phyloP scores from a whole-genome alignment of 1,140 invertebrate species.

The Drosophila sucinea region DNA sequence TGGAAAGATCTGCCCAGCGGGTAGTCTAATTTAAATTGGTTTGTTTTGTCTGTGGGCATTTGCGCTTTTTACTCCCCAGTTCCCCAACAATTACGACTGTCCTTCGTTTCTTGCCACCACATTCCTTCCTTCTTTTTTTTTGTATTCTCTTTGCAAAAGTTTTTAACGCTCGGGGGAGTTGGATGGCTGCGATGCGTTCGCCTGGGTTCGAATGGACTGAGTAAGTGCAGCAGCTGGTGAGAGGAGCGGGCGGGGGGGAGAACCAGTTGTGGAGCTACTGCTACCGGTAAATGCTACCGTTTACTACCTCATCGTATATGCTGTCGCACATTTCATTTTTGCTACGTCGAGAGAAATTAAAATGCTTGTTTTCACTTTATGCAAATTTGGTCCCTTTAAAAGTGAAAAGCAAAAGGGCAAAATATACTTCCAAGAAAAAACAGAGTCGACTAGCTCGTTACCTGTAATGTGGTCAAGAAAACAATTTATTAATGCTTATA shows the following conservation, averaged over 20 bases:
- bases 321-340: conserved; percentile 75
- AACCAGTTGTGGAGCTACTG: neutral
- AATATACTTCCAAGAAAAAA: conserved; percentile 18
- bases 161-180: conserved; percentile 71
- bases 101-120: conserved; percentile 27
- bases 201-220: neutral
- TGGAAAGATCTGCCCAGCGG: conserved; percentile 20
- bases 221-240: neutral
- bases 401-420: conserved; percentile 54
- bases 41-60: conserved; percentile 78
- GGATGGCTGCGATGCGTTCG: conserved; percentile 7
- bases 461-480: too few species aligned
- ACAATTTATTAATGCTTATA: too few species aligned
- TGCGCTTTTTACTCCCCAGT: conserved; percentile 70
- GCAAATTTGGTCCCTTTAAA: conserved; percentile 65
- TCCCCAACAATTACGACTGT: conserved; percentile 71
- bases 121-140: conserved; percentile 21
- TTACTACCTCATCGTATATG: conserved; percentile 72
- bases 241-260: neutral
- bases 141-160: conserved; percentile 56
- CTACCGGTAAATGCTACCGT: conserved; percentile 67
- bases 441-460: neutral
- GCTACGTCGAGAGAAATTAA: conserved; percentile 78
- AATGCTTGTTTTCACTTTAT: conserved; percentile 82
- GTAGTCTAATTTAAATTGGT: conserved; percentile 79